A percentile compares a stretch with the other conserved stretches of the same genome.
phyloP scores from a whole-genome alignment of 2,888 invertebrate genomes.

The Cyclophora punctaria region DNA sequence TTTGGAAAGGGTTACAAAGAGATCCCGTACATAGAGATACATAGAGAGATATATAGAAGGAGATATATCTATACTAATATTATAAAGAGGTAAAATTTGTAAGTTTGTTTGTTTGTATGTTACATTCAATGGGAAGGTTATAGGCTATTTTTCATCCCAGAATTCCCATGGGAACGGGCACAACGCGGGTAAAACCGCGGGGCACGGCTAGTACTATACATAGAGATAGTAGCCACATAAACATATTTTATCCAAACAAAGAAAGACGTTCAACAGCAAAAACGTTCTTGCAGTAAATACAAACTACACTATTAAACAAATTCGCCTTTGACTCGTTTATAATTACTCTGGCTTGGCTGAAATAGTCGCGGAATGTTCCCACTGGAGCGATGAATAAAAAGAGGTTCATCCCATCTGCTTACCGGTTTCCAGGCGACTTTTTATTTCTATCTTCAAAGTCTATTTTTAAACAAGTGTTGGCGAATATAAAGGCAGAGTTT shows the following conservation, averaged over 20 bases:
- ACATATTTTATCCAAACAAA: not conserved
- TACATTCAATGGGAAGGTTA: too few relatives aligned
- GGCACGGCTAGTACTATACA: not conserved
- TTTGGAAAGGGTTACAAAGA: too few relatives aligned
- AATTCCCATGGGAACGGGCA: too few relatives aligned
- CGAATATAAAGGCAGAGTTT: not conserved
- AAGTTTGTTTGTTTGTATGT: too few relatives aligned
- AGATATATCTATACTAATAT: not conserved
- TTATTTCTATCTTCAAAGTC: constrained; percentile 53
- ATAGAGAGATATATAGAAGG: not conserved
- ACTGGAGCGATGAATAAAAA: constrained; percentile 42
- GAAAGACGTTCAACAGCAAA: not conserved
- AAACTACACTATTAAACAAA: not conserved
- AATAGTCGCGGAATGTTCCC: constrained; percentile 50
- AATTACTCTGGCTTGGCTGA: constrained; percentile 6
- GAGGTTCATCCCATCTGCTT: constrained; percentile 48
- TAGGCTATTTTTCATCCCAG: too few relatives aligned
- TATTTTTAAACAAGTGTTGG: constrained; percentile 41
- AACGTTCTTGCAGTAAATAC: not conserved
- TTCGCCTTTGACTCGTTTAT: constrained; percentile 8
- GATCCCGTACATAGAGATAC: not conserved
- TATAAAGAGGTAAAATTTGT: too few relatives aligned
- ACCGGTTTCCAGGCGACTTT: constrained; percentile 54
- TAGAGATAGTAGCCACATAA: not conserved
- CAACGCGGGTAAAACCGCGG: not conserved